Evolutionary conservation across 2,113 vertebrate species (phyloP).

Genomic region (Pygoscelis antarcticus): DNA sequence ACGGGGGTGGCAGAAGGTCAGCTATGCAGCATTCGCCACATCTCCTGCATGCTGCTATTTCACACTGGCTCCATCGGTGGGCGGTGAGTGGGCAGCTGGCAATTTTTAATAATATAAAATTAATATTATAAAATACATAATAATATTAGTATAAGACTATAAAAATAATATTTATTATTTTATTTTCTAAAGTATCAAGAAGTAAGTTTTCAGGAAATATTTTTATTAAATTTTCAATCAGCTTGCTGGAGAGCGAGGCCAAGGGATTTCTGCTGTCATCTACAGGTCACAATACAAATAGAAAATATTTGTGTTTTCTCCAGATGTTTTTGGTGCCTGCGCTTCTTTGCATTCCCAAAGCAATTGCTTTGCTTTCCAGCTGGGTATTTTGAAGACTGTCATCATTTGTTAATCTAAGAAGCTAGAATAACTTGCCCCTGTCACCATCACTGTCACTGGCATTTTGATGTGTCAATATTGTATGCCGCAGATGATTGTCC

Average conservation of each 20-base stretch:
- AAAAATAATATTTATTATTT: background rate
- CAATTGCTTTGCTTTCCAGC: conserved; percentile 42
- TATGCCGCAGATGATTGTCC: background rate
- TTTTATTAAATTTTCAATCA: background rate
- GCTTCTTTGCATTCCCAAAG: conserved; percentile 13
- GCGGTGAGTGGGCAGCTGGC: accelerated
- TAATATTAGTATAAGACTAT: background rate
- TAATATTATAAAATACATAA: background rate
- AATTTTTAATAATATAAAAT: background rate
- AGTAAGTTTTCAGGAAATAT: background rate
- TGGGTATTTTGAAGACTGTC: conserved; percentile 37
- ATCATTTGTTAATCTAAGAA: conserved; percentile 20
- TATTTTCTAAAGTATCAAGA: background rate
- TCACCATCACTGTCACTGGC: conserved; percentile 2
- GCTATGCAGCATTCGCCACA: background rate
- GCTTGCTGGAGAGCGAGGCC: background rate
- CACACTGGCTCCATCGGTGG: accelerated
- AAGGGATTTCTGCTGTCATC: conserved; percentile 30
- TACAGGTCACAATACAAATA: background rate
- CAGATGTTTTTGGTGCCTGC: background rate
- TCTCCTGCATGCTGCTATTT: background rate
- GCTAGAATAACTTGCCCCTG: conserved; percentile 14
- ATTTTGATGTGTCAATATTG: conserved; percentile 32
- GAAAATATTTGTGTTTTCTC: conserved; percentile 33
- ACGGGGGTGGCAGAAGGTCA: background rate